A percentile compares a stretch with the other conserved stretches of the same genome.
These are phyloP conservation scores for Menidia menidia DNA, from an alignment of 2,797 vertebrate species.

Conservation along the genomic window DNA sequence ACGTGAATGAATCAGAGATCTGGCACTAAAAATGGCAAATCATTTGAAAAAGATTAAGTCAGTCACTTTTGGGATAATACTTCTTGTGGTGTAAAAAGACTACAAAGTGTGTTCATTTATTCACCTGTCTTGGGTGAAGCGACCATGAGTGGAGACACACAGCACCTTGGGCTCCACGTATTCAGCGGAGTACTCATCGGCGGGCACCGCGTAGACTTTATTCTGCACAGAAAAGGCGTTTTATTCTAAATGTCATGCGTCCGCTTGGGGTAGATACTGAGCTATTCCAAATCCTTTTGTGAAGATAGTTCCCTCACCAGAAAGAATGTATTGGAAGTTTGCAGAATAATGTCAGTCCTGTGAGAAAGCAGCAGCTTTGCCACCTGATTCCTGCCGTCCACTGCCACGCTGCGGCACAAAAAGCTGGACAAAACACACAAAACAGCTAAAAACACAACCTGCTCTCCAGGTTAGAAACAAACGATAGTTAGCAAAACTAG, in stretches of 20 bases:
- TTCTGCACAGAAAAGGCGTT: conserved; percentile 80
- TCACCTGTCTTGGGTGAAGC: conserved; percentile 86
- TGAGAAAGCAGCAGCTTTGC: conserved; percentile 82
- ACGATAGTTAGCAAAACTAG: too few species aligned
- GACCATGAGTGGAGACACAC: conserved; percentile 87
- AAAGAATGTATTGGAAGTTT: conserved; percentile 80
- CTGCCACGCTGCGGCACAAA: conserved; percentile 88
- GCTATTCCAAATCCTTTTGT: background rate
- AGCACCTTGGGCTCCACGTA: conserved; percentile 87
- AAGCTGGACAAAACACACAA: conserved; percentile 79
- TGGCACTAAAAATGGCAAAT: background rate
- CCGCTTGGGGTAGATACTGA: background rate
- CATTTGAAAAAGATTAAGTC: background rate
- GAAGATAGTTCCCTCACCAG: conserved; percentile 81
- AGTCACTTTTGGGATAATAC: background rate
- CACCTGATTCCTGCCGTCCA: conserved; percentile 81
- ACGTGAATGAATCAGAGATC: background rate
- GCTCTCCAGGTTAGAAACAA: background rate
- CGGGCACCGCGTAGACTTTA: conserved; percentile 87
- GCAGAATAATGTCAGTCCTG: conserved; percentile 83
- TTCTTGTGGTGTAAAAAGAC: conserved; percentile 2
- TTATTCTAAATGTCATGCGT: background rate
- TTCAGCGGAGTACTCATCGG: conserved; percentile 87
- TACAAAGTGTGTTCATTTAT: background rate
- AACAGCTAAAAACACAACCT: background rate